Conservation (phyloP, 2,797 vertebrate genomes). For the Xiphophorus birchmanni region DNA sequence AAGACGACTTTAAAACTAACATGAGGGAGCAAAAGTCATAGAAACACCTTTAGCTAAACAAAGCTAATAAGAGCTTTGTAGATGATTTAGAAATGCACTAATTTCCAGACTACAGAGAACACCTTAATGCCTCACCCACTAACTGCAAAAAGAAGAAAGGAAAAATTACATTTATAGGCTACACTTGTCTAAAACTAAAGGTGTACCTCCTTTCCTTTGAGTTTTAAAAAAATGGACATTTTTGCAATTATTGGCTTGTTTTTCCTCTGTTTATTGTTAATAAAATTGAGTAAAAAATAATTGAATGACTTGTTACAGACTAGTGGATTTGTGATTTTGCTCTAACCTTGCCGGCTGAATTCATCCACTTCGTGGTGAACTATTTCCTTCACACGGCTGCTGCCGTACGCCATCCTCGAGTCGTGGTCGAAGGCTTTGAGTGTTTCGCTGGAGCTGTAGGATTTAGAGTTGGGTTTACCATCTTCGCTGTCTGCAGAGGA, state of each 20-base stretch:
- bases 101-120: neutral
- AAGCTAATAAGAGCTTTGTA: too few species aligned
- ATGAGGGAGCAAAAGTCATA: neutral
- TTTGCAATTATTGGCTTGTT: too few species aligned
- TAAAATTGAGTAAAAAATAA: too few species aligned
- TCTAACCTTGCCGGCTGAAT: constrained; percentile 90
- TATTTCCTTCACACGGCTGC: constrained; percentile 91
- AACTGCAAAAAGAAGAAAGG: too few species aligned
- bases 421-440: constrained; percentile 99
- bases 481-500: constrained; percentile 96
- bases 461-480: constrained; percentile 90
- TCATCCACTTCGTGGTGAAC: constrained; percentile 96
- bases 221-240: too few species aligned
- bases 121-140: too few species aligned
- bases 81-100: too few species aligned
- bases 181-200: too few species aligned
- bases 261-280: too few species aligned
- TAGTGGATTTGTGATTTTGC: neutral
- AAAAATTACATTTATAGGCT: too few species aligned
- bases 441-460: constrained; percentile 99
- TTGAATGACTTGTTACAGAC: too few species aligned
- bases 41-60: neutral
- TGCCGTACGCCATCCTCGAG: constrained; percentile 87
- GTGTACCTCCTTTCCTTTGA: too few species aligned
- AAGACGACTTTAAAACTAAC: neutral